A percentile compares a stretch with the other conserved stretches of the same genome.
Conservation (phyloP, 2,888 invertebrate species). For the Plutella xylostella region DNA sequence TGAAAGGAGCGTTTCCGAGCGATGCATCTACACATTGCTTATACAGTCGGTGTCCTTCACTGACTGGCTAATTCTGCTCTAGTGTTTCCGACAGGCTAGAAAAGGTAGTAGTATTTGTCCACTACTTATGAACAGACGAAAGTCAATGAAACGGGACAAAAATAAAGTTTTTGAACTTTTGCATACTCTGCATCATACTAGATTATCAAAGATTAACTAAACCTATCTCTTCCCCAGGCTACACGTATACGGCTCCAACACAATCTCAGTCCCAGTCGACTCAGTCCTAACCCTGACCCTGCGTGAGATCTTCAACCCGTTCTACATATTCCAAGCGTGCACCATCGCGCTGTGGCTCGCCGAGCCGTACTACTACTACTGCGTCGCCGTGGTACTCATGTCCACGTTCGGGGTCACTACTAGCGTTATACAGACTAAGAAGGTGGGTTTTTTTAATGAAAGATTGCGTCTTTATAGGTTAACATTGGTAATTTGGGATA, state of each 20-base stretch:
- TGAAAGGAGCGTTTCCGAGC: too few species aligned
- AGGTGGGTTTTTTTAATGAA: too few species aligned
- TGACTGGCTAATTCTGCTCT: too few species aligned
- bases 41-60: too few species aligned
- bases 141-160: too few species aligned
- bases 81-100: too few species aligned
- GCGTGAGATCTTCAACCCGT: slow-evolving; percentile 90
- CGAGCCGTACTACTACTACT: slow-evolving; percentile 92
- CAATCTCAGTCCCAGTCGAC: slow-evolving; percentile 84
- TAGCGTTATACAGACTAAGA: slow-evolving; percentile 86
- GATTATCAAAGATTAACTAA: background rate
- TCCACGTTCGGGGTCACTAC: slow-evolving; percentile 86
- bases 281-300: slow-evolving; percentile 78
- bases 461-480: too few species aligned
- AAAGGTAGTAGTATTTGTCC: too few species aligned
- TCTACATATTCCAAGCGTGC: slow-evolving; percentile 95
- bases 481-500: too few species aligned
- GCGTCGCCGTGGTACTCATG: slow-evolving; percentile 86
- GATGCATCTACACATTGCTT: too few species aligned
- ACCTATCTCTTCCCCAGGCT: slow-evolving; percentile 60
- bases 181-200: background rate
- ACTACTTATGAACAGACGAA: too few species aligned
- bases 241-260: slow-evolving; percentile 85
- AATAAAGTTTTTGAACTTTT: too few species aligned
- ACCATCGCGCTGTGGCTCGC: slow-evolving; percentile 90